A percentile compares a stretch with the other conserved stretches of the same genome.
phyloP scores from a whole-genome alignment of 2,113 vertebrate genomes.

The Litocranius walleri region DNA sequence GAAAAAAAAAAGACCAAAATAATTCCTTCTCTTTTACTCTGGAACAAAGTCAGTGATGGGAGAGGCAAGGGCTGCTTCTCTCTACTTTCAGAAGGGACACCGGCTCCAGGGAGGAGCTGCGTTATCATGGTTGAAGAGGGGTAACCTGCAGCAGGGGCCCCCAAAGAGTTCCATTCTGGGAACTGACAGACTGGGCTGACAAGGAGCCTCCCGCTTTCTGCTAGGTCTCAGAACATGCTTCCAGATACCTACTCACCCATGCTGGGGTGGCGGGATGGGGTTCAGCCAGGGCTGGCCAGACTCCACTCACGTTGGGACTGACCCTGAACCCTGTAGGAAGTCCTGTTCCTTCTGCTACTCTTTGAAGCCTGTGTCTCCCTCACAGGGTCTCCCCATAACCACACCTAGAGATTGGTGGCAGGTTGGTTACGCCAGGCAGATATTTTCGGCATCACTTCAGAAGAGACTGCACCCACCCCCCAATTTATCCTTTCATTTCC shows the following conservation, averaged over 20 bases:
- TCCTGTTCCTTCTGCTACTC: background rate
- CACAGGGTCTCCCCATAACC: background rate
- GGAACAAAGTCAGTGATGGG: background rate
- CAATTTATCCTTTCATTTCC: background rate
- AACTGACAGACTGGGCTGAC: background rate
- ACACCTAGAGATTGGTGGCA: background rate
- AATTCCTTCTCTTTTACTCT: background rate
- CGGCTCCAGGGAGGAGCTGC: background rate
- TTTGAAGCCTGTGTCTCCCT: rapidly evolving
- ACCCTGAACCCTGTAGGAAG: background rate
- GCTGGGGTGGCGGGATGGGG: background rate
- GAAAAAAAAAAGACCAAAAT: background rate
- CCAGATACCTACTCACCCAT: background rate
- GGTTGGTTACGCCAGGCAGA: no score
- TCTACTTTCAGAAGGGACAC: background rate
- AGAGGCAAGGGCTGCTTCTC: background rate
- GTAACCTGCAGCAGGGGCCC: background rate
- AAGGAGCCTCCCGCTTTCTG: background rate
- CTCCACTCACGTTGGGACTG: background rate
- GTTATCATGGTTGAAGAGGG: background rate
- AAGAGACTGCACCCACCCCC: background rate
- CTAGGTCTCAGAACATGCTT: background rate
- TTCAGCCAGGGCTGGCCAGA: background rate
- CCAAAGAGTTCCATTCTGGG: background rate
- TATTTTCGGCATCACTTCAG: background rate